phyloP scores from a whole-genome alignment of 2,888 invertebrate species.

The Melieria picta region DNA sequence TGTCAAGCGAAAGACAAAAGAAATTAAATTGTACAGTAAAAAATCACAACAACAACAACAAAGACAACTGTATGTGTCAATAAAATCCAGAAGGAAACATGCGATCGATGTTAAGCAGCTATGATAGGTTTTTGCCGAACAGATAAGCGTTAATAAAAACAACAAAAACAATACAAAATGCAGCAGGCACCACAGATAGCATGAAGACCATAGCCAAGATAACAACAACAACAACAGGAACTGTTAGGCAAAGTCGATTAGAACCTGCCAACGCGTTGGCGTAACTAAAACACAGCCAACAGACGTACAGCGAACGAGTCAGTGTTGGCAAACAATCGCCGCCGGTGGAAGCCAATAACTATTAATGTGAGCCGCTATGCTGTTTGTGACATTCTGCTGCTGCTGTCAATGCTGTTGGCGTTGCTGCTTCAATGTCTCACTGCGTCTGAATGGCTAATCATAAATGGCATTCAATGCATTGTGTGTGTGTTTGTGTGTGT shows the following conservation, averaged over 20 bases:
- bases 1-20: not conserved
- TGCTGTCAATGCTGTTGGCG: not conserved
- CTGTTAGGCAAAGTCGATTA: not conserved
- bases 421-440: not conserved
- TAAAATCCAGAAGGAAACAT: not conserved
- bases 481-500: conserved; percentile 4
- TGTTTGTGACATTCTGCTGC: not conserved
- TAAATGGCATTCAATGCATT: not conserved
- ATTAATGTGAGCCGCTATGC: not conserved
- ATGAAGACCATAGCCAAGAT: not conserved
- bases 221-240: not conserved
- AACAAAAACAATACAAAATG: no score
- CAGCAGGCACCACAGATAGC: no score
- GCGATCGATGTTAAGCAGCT: no score
- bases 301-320: no score
- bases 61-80: not conserved
- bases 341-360: no score
- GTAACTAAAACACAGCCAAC: no score
- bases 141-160: no score
- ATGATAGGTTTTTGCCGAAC: no score
- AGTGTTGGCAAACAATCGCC: no score
- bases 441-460: conserved; percentile 2
- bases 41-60: conserved; percentile 1
- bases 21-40: not conserved
- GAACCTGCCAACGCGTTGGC: no score